Conservation (phyloP, 2,797 vertebrate species). For the Tokudaia muenninki region DNA sequence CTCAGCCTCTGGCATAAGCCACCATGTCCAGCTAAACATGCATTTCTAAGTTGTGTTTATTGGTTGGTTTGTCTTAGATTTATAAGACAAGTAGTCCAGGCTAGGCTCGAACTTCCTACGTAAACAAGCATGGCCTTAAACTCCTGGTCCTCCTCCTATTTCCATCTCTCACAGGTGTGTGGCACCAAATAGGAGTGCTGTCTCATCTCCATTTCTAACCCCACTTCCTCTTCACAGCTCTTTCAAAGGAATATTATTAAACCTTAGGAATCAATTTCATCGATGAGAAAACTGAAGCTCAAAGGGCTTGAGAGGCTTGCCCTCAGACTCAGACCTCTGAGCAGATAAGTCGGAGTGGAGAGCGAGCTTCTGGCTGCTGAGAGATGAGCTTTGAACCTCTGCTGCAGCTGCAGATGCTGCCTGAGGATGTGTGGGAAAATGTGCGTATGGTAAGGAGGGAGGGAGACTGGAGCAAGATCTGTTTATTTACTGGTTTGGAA, state of each 20-base stretch:
- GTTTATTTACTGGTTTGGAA: slow-evolving; percentile 77
- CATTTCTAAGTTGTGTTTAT: not conserved
- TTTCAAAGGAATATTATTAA: not conserved
- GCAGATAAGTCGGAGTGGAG: not conserved
- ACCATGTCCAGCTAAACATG: not conserved
- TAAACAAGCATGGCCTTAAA: not conserved
- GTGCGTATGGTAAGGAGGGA: not conserved
- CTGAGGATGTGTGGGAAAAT: slow-evolving; percentile 49
- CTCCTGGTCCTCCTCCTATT: not conserved
- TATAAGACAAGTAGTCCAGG: not conserved
- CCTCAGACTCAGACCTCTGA: not conserved
- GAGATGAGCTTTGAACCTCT: not conserved
- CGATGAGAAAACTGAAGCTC: slow-evolving; percentile 48
- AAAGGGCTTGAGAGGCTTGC: not conserved
- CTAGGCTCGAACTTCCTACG: not conserved
- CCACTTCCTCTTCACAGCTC: not conserved
- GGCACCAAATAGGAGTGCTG: not conserved
- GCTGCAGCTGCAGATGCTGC: not conserved
- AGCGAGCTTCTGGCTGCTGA: not conserved
- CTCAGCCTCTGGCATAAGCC: not conserved
- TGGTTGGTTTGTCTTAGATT: not conserved
- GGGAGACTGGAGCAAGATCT: slow-evolving; percentile 49
- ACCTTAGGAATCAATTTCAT: not conserved
- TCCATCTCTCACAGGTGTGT: not conserved
- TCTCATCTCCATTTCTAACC: not conserved